Conservation (phyloP, 2,797 vertebrate genomes). For the Harpagifer antarcticus region DNA sequence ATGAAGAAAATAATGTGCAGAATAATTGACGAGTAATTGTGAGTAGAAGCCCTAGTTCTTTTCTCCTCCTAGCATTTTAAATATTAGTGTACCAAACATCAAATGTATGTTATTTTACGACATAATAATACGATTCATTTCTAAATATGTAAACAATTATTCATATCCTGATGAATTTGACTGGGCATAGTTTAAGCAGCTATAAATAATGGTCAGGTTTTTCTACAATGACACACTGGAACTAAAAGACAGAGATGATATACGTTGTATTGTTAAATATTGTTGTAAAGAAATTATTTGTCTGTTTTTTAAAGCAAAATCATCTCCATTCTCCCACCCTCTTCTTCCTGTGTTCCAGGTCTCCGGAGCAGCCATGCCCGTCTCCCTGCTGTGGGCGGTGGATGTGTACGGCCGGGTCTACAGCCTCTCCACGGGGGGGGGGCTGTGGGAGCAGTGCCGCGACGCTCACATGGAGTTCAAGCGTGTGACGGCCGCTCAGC, state of each 20-base stretch:
- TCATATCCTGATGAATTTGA: neutral
- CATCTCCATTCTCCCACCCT: neutral
- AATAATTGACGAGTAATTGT: too few relatives aligned
- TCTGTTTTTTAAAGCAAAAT: too few relatives aligned
- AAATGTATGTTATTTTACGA: neutral
- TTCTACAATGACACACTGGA: too few relatives aligned
- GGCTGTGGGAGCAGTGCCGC: conserved; percentile 93
- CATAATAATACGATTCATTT: neutral
- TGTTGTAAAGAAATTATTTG: too few relatives aligned
- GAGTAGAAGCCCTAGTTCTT: too few relatives aligned
- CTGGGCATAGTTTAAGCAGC: neutral
- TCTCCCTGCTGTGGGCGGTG: conserved; percentile 92
- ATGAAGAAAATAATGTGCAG: too few relatives aligned
- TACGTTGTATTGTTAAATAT: neutral
- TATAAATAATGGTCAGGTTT: neutral
- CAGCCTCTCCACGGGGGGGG: conserved; percentile 91
- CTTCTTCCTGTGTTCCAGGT: conserved; percentile 1
- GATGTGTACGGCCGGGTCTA: conserved; percentile 94
- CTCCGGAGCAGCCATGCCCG: conserved; percentile 84
- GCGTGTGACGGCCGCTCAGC: conserved; percentile 88
- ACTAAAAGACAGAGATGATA: neutral
- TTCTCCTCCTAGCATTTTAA: neutral
- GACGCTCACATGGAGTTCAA: conserved; percentile 93
- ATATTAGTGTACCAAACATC: neutral
- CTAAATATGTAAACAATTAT: too few relatives aligned